A percentile compares a stretch with the other conserved stretches of the same genome.
Conservation (phyloP, 2,113 vertebrate genomes). For the Sus scrofa region T2T-Sscrofa CM000815.6:3540001-3540500, state of each 20-base stretch:
- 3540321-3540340: neutral
- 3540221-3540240: neutral
- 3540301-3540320: neutral
- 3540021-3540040: accelerated
- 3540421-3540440: neutral
- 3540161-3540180: neutral
- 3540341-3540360: no score
- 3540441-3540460: neutral
- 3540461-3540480: neutral
- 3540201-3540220: neutral
- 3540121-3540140: neutral
- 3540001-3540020: neutral
- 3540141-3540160: no score
- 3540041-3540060: neutral
- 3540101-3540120: neutral
- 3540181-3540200: neutral
- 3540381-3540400: neutral
- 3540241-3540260: no score
- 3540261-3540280: no score
- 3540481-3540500: neutral
- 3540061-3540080: no score
- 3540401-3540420: neutral
- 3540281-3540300: no score
- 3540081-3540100: no score
- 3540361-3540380: neutral